These are phyloP conservation scores for Heliconius sara DNA, from an alignment of 2,888 invertebrate genomes.

Conservation along the genomic window DNA sequence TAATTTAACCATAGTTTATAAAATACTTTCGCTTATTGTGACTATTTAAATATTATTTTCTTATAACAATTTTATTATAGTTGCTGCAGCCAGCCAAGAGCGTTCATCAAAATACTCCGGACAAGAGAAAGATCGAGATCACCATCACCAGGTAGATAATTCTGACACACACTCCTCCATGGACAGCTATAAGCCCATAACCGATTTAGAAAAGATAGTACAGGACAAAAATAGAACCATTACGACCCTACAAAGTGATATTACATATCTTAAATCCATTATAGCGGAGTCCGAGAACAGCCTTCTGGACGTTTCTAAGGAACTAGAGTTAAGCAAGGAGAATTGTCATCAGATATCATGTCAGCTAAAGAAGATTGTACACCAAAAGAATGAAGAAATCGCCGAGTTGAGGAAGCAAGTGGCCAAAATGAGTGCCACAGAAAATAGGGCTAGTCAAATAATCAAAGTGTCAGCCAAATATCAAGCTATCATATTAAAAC, in stretches of 20 bases:
- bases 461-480: constrained; percentile 78
- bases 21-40: not conserved
- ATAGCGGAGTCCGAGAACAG: constrained; percentile 76
- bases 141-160: constrained; percentile 73
- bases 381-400: constrained; percentile 77
- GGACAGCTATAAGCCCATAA: constrained; percentile 73
- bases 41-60: not conserved
- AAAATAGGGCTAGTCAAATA: constrained; percentile 74
- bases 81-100: constrained; percentile 60
- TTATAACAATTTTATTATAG: constrained; percentile 55
- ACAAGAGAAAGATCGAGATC: constrained; percentile 57
- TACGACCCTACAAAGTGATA: constrained; percentile 71
- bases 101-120: constrained; percentile 56
- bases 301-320: constrained; percentile 70
- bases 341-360: constrained; percentile 70
- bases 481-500: constrained; percentile 75
- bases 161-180: constrained; percentile 71
- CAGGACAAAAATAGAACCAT: constrained; percentile 75
- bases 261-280: constrained; percentile 69
- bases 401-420: constrained; percentile 74
- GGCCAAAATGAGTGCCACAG: constrained; percentile 70
- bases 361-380: constrained; percentile 74
- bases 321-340: constrained; percentile 69
- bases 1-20: too few relatives aligned
- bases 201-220: constrained; percentile 75